These are phyloP conservation scores for Drosophila pachea DNA, from an alignment of 1,140 invertebrate species.

Conservation along the genomic window DNA sequence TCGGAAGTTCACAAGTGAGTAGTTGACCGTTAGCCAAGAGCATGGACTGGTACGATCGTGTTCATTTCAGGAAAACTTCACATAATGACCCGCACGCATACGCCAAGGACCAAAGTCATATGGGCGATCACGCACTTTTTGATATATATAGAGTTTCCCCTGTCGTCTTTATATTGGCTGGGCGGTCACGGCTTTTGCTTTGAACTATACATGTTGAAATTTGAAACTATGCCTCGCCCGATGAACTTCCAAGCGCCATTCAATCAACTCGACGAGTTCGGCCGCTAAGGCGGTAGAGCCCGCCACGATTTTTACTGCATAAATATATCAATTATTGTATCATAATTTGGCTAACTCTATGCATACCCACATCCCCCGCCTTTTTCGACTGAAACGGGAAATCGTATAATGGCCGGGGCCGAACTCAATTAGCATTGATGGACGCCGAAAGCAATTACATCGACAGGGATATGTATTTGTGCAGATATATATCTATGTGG, in stretches of 20 bases:
- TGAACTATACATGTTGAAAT: constrained; percentile 53
- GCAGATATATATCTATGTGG: background rate
- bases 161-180: constrained; percentile 2
- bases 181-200: constrained; percentile 46
- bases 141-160: constrained; percentile 10
- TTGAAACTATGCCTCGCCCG: constrained; percentile 18
- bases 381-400: constrained; percentile 36
- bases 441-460: constrained; percentile 62
- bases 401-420: constrained; percentile 52
- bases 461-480: constrained; percentile 4
- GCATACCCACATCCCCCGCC: background rate
- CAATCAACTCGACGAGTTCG: constrained; percentile 25
- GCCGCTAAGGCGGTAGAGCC: background rate
- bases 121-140: background rate
- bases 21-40: too few species aligned
- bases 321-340: constrained; percentile 35
- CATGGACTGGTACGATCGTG: too few species aligned
- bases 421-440: constrained; percentile 52
- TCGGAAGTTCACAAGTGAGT: constrained; percentile 27
- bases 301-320: constrained; percentile 45
- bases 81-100: constrained; percentile 46
- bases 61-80: constrained; percentile 27
- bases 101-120: background rate
- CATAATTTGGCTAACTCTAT: constrained; percentile 20
- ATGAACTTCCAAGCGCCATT: constrained; percentile 30